A percentile compares a stretch with the other conserved stretches of the same genome.
phyloP scores from a whole-genome alignment of 2,888 invertebrate species.

The Drosophila kuntzei region DNA sequence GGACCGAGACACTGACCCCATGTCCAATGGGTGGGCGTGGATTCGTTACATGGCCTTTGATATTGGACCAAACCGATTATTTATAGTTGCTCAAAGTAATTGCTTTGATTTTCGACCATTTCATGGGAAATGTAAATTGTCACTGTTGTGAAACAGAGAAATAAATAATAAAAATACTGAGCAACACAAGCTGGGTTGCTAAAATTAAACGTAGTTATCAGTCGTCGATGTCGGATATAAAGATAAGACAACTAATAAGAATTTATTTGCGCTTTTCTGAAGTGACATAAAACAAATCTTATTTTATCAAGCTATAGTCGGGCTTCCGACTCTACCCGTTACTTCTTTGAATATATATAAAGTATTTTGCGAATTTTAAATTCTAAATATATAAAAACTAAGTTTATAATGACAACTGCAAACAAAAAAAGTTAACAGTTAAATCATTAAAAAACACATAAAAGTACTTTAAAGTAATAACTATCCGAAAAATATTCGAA shows the following conservation, averaged over 20 bases:
- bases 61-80: slow-evolving; percentile 34
- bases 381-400: too few relatives aligned
- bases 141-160: slow-evolving; percentile 23
- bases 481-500: too few relatives aligned
- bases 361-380: too few relatives aligned
- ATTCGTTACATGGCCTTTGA: slow-evolving; percentile 14
- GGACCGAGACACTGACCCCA: slow-evolving; percentile 7
- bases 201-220: background rate
- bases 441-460: too few relatives aligned
- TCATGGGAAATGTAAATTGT: slow-evolving; percentile 35
- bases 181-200: background rate
- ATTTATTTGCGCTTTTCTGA: background rate
- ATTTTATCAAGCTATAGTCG: too few relatives aligned
- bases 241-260: background rate
- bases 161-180: slow-evolving; percentile 19
- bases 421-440: too few relatives aligned
- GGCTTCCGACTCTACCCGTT: too few relatives aligned
- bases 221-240: background rate
- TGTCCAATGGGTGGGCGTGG: slow-evolving; percentile 24
- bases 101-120: slow-evolving; percentile 51
- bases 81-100: slow-evolving; percentile 53
- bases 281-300: too few relatives aligned
- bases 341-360: too few relatives aligned
- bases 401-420: too few relatives aligned
- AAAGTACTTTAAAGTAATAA: too few relatives aligned